Base-by-base conservation (phyloP, 2,888 invertebrate species). In the Dynastes grantii region DNA sequence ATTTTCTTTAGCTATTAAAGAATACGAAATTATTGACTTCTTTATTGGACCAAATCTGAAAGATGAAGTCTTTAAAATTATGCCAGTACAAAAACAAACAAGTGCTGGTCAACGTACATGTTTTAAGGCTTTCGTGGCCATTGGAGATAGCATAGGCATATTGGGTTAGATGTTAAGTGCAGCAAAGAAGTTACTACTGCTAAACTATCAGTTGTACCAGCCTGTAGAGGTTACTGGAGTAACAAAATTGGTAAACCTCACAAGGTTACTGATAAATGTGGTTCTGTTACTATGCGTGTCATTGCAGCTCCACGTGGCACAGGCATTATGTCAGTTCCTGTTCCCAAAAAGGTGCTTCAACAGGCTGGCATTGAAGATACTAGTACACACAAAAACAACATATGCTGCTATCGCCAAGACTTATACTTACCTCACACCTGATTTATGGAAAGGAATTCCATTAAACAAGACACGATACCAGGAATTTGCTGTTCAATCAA, bases 111-210 rank as follows among this genome's bases (percentile, higher is more conserved):
- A 99, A 90, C 95, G 99, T 88, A 99, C 99, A 13, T 95, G 99
- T 87, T 99, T 99, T 90, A 99, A 99, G 94, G 95, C 95, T 13
- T 95, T 95, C 80, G 95, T 95, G 29, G 99, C 99, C 79, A 98
- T 99, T 87, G 99, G 99, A 83, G 99, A 99, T 89, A 96, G 96
- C 91, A 97, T 98, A 85, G 99, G 99, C 99, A 99, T 90, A 98
- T 99, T 87, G 99, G 99, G 84, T 91, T 99, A 79, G 99, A 99
- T 73, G 99, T 99, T 1, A 99, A 99, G 90, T 99, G 99, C 92
- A 98, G 98, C 89, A 99, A 99, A 91, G 99, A 99, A 96, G 99
- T 99, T 40, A 99, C 99, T 2, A 99, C 99, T 91, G 99, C 99
- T 76, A 99, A 99, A 89, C 91, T 99, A 78, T 98, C 99, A 0